Base-by-base conservation (phyloP, 2,113 vertebrate species). In the Saimiri boliviensis region DNA sequence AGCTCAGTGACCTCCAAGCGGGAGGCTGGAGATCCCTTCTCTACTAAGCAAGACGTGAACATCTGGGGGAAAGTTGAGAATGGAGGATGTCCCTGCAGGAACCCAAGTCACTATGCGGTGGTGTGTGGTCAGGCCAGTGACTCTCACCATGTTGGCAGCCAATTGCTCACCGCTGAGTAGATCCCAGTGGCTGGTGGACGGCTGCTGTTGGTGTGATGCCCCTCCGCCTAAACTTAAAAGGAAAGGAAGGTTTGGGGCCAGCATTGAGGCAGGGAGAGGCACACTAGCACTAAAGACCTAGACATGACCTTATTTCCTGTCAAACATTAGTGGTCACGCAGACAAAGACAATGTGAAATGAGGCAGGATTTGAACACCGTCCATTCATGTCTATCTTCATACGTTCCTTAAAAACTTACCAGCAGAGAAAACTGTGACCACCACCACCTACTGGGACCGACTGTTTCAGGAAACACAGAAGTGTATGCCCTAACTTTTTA, bases 341-440 rank as follows among this genome's bases (percentile, higher is more conserved):
- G 87, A 89, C 56, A 94, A 73, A 89, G 91, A 63, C 91, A 91
- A 89, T 85, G 94, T 76, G 97, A 97, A 97, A 96, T 86, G 86
- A 98, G 97, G 97, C 96, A 94, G 92, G 89, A 92, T 96, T 96
- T 87, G 91, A 93, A 96, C 95, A 94, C 89, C 96, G 96, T 97
- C 98, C 97, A 98, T 98, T 98, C 98, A 97, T 58, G 11, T 96
- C 96, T 93, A 96, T 70, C 89, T 96, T 97, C 97, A 91, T 96
- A 97, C 97, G 98, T 98, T 98, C 98, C 97, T 97, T 94, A 35
- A 97, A 93, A 97, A 97, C 93, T 93, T 91, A 76, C 93, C 96
- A 97, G 94, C 56, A 82, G 47, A 86, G 93, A 91, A 95, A 97
- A 97, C 19, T 88, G 94, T 89, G 96, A 95, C 85, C 81, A 58